Evolutionary conservation across 2,888 invertebrate species (phyloP).

Genomic region (Congeria kusceri): DNA sequence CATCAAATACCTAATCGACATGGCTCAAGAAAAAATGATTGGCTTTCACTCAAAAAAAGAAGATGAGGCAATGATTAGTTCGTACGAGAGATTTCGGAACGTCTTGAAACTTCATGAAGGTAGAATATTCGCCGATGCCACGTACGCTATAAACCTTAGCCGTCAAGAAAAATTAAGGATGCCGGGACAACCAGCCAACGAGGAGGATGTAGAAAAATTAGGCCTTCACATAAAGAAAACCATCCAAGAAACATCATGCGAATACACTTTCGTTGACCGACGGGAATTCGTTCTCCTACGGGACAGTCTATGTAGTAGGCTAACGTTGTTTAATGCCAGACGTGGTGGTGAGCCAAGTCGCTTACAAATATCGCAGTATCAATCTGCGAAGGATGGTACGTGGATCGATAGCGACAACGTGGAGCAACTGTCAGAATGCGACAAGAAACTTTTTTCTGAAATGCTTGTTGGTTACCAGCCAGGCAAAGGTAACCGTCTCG

Average conservation of each 20-base stretch:
- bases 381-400: slow-evolving; percentile 13
- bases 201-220: slow-evolving; percentile 25
- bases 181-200: slow-evolving; percentile 34
- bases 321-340: slow-evolving; percentile 57
- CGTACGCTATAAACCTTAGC: slow-evolving; percentile 15
- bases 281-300: slow-evolving; percentile 33
- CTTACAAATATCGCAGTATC: slow-evolving; percentile 30
- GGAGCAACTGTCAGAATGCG: background rate
- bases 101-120: slow-evolving; percentile 3
- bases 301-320: slow-evolving; percentile 35
- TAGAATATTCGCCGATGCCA: slow-evolving; percentile 24
- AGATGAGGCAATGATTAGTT: slow-evolving; percentile 11
- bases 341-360: slow-evolving; percentile 57
- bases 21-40: background rate
- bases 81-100: background rate
- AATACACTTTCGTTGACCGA: slow-evolving; percentile 22
- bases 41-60: slow-evolving; percentile 2
- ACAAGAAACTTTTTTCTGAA: slow-evolving; percentile 9
- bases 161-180: slow-evolving; percentile 25
- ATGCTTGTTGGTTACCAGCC: slow-evolving; percentile 7
- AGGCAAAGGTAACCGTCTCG: slow-evolving; percentile 31
- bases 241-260: slow-evolving; percentile 14
- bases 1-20: slow-evolving; percentile 15
- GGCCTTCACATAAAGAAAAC: slow-evolving; percentile 6
- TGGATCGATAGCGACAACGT: slow-evolving; percentile 39